Conservation (phyloP, 2,888 invertebrate species). For the Chrysodeixis includens region DNA sequence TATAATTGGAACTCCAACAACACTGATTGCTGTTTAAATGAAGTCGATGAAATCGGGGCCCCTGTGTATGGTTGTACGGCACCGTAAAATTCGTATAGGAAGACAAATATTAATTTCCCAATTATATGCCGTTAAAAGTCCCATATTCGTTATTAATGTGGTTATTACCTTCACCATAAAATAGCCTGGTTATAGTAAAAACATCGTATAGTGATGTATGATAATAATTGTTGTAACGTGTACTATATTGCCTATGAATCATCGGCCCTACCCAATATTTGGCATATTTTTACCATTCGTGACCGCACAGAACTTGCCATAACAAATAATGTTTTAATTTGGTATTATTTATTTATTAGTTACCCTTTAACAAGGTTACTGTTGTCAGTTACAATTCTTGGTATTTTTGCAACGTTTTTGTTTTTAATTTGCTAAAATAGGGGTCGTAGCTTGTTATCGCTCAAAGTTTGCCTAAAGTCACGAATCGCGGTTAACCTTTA, state of each 20-base stretch:
- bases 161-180: no score
- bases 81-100: no score
- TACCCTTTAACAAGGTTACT: constrained; percentile 22
- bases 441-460: neutral
- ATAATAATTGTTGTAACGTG: neutral
- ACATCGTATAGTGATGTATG: neutral
- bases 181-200: no score
- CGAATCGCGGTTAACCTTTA: neutral
- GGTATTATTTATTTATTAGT: constrained; percentile 30
- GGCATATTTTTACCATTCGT: constrained; percentile 14
- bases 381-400: constrained; percentile 12
- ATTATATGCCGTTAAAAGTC: no score
- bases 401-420: neutral
- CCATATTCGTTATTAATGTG: no score
- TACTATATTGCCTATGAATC: constrained; percentile 21
- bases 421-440: neutral
- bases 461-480: neutral
- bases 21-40: no score
- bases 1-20: no score
- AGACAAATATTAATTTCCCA: no score
- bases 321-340: constrained; percentile 11
- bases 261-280: constrained; percentile 21
- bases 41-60: no score
- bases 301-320: constrained; percentile 36
- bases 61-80: no score